A percentile compares a stretch with the other conserved stretches of the same genome.
phyloP scores from a whole-genome alignment of 2,888 invertebrate species.

The Busseola fusca region DNA sequence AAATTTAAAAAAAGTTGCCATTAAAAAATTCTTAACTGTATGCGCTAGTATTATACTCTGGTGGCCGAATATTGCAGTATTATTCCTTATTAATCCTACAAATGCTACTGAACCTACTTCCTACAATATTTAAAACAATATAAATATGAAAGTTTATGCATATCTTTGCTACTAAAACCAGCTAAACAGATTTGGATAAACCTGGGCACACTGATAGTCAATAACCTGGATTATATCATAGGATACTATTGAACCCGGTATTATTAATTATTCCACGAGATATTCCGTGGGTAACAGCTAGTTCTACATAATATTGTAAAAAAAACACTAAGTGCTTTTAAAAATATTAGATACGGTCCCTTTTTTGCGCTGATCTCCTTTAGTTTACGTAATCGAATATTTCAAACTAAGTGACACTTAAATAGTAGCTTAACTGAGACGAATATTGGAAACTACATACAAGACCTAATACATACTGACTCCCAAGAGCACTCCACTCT shows the following conservation, averaged over 20 bases:
- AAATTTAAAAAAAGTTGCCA: no score
- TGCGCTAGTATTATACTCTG: no score
- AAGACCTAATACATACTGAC: slow-evolving; percentile 6
- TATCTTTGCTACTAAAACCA: not conserved
- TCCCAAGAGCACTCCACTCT: slow-evolving; percentile 43
- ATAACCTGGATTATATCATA: not conserved
- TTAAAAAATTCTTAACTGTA: no score
- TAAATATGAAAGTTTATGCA: not conserved
- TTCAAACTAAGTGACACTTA: slow-evolving; percentile 1
- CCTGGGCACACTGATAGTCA: not conserved
- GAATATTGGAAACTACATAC: slow-evolving; percentile 17
- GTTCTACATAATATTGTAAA: not conserved
- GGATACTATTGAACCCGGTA: not conserved
- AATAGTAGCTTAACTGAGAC: slow-evolving; percentile 8
- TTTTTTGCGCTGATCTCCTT: not conserved
- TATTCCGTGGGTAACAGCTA: not conserved
- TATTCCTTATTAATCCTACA: not conserved
- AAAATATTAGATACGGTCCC: not conserved
- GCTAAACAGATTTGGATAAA: not conserved
- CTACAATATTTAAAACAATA: not conserved
- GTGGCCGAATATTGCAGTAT: no score
- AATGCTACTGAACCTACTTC: not conserved
- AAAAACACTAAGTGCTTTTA: not conserved
- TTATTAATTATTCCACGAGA: not conserved
- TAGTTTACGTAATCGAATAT: not conserved